These are phyloP conservation scores for Callipepla californica DNA, from an alignment of 2,113 vertebrate genomes.

Conservation along the genomic window DNA sequence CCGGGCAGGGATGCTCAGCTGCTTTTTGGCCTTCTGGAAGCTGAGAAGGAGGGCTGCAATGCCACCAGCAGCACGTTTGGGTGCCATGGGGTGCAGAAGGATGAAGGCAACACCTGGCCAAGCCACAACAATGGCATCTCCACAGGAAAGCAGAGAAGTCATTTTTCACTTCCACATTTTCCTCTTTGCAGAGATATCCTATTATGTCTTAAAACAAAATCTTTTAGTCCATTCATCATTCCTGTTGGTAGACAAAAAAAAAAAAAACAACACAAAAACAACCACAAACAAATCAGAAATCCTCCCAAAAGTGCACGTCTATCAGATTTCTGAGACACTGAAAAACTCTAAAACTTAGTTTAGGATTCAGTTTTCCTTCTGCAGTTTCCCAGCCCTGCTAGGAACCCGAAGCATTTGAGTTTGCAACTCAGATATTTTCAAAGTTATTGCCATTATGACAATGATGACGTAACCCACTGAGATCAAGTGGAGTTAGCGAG, in stretches of 20 bases:
- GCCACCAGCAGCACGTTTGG: rapidly evolving
- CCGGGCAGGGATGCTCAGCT: background rate
- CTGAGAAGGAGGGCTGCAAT: background rate
- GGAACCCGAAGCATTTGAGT: background rate
- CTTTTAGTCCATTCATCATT: background rate
- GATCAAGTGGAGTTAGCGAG: conserved; percentile 57
- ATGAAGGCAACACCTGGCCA: background rate
- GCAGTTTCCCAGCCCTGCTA: background rate
- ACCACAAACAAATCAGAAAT: conserved; percentile 23
- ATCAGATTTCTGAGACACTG: background rate
- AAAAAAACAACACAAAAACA: too few species aligned
- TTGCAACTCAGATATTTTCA: conserved; percentile 30
- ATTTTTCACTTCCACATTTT: background rate
- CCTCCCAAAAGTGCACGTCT: background rate
- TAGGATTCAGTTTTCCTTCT: background rate
- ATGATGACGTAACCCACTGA: conserved; percentile 66
- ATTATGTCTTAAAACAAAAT: background rate
- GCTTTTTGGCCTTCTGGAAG: background rate
- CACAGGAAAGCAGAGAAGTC: background rate
- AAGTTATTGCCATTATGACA: conserved; percentile 37
- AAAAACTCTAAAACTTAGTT: background rate
- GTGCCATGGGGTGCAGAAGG: background rate
- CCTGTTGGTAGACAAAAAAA: background rate
- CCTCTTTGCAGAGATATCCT: background rate
- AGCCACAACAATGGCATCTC: background rate